Base-by-base conservation (phyloP, 2,888 invertebrate genomes). In the Drosophila vallismaia region DNA sequence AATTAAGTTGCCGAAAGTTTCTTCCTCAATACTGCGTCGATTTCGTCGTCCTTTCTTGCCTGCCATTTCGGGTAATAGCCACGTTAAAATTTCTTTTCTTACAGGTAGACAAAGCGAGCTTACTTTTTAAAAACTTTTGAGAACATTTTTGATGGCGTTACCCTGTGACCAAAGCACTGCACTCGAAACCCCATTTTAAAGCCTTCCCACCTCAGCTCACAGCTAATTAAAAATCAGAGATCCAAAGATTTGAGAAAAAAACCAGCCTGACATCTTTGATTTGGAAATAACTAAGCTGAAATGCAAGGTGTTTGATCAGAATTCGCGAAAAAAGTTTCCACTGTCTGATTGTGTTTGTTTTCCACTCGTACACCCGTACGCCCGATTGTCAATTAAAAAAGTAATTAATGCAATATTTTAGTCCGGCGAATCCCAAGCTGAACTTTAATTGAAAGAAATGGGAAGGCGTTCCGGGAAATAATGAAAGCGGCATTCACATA, bases 1-100 rank as follows among this genome's bases (percentile, higher is more conserved):
- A 89, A 89, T 90, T 88, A 89, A 88, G 88, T 90, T 83, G 83
- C 86, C 73, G 63, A 87, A 90, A 88, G 76, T 89, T 89, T 84
- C 55, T 26, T 71, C 75, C 33, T 28, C 46, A 28, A 90, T 79
- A 88, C 89, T 90, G 73, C 91, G 79, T 64, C 90, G 89, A 79
- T 79, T 76, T 38, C 91, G 69, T 45, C 56, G 46, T 48, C 50
- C 24, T 31, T 59, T 42, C 8, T 51, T 55, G 54, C 44, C 53
- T 63, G 63, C 45, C 60, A 44, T 53, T 51, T 49, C 63, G 76
- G 66, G 58, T 73, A 77, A 71, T 75, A 68, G 58, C 57, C 64
- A 56, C 52, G 64, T 74, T 79, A 80, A 75, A 79, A 78, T 68
- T 75, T 71, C 72, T 72, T 77, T 71, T 70, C 68, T 86, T 79